Evolutionary conservation across 2,888 invertebrate genomes (phyloP), one percentile per base, ranked within the genome.

Genomic region (Leistus spinibarbis): DNA sequence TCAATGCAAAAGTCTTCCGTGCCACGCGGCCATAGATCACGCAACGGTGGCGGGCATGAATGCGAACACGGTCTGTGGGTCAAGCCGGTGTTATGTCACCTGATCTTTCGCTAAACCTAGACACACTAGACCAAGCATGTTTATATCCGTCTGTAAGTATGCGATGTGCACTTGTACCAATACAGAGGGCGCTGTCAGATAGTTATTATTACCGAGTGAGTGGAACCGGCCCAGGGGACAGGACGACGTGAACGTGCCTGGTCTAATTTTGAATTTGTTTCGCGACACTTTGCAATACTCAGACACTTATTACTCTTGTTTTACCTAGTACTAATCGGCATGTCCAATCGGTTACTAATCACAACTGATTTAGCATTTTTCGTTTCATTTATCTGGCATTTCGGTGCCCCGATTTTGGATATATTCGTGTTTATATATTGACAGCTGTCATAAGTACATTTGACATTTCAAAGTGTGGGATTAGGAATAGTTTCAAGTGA

Each of bases 201-300:
- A 64, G 64, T 64, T 64, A 64, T 64, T 23, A 64, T 64, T 64
- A 64, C 16, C 64, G 16, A 19, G 60, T 60, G 7, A 1, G 60
- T 60, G 60, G 60, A 19, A 60, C 60, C 22, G 57, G 54, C 64
- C 62, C 40, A 20, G 64, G 23, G 16, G 64, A 16, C 64, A 24
- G 24, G 16, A 4, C 40, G 40, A 40, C 40, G 40, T 40, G 7
- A 40, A 40, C 40, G 40, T 23, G 24, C 13, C 27, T 64, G 56
- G 54, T 60, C 72, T 72, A 72, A 72, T 72, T 72, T 72, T 72
- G 72, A 72, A 72, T 72, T 56, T 72, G 72, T 57, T 64, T 56
- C 72, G 72, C 62, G 72, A 72, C 72, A 72, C 65, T 56, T 56
- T 19, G 56, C 60, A 10, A 22, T 24, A 23, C 2, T 13, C 24